These are phyloP conservation scores for Fragum fragum DNA, from an alignment of 2,888 invertebrate species.

Conservation along the genomic window DNA sequence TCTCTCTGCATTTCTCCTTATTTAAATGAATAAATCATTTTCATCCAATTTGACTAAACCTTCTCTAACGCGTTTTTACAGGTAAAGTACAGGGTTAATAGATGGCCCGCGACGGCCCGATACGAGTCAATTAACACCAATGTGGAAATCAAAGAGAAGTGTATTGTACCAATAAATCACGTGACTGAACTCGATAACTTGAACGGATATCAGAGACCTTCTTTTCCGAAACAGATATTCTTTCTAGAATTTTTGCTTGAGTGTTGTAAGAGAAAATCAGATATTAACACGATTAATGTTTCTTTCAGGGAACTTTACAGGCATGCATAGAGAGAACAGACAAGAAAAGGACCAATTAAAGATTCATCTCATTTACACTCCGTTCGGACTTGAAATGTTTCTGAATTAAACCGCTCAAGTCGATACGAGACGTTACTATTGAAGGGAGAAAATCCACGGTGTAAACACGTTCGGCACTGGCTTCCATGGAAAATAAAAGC, in stretches of 20 bases:
- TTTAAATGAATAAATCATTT: too few relatives aligned
- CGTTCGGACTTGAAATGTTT: background rate
- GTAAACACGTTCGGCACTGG: constrained; percentile 21
- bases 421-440: constrained; percentile 11
- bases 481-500: constrained; percentile 3
- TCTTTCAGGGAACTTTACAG: too few relatives aligned
- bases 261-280: too few relatives aligned
- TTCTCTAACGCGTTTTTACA: background rate
- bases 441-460: constrained; percentile 32
- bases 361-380: background rate
- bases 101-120: background rate
- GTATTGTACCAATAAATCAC: constrained; percentile 45
- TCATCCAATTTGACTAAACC: too few relatives aligned
- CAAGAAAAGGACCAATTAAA: background rate
- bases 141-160: constrained; percentile 23
- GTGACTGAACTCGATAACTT: constrained; percentile 28
- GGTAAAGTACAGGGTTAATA: background rate
- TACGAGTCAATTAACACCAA: constrained; percentile 17
- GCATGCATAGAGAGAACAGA: background rate
- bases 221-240: background rate
- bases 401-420: background rate
- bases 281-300: too few relatives aligned
- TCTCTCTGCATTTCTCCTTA: too few relatives aligned
- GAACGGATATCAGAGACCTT: background rate
- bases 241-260: too few relatives aligned